phyloP scores from a whole-genome alignment of 2,797 vertebrate genomes.

The Saguinus oedipus region DNA sequence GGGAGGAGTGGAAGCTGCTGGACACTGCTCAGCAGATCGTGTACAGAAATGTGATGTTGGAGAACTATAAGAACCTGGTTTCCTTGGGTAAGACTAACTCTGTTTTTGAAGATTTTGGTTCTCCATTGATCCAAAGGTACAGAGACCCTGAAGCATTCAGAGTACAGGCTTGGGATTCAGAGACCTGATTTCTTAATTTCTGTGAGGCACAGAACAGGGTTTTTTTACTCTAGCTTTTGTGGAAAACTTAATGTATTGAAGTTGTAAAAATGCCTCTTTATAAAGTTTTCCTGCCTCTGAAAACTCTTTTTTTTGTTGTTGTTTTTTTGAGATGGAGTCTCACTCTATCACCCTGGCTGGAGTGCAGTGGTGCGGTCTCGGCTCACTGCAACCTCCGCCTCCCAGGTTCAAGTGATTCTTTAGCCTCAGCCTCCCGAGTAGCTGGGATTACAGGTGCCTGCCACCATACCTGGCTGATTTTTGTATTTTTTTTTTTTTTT shows the following conservation, averaged over 20 bases:
- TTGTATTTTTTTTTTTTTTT: too few species aligned
- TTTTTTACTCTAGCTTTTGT: background rate
- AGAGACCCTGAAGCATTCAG: background rate
- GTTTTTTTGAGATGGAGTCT: too few species aligned
- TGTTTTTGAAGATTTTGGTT: background rate
- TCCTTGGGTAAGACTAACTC: conserved; percentile 58
- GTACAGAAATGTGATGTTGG: conserved; percentile 71
- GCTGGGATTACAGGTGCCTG: too few species aligned
- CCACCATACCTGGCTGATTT: too few species aligned
- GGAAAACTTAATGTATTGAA: background rate
- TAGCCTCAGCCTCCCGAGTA: too few species aligned
- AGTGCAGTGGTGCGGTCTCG: too few species aligned
- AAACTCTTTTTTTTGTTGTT: too few species aligned
- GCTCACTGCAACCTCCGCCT: too few species aligned
- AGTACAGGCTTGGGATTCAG: background rate
- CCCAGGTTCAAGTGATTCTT: too few species aligned
- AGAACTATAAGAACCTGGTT: conserved; percentile 68
- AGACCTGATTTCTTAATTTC: background rate
- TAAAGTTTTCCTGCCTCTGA: too few species aligned
- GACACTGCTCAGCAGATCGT: conserved; percentile 55
- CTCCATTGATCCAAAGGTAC: background rate
- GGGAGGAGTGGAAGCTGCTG: conserved; percentile 71
- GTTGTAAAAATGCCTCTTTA: background rate
- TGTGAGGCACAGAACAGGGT: background rate
- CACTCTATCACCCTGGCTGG: too few species aligned